Evolutionary conservation across 92 coral and sea anemone genomes (phyloP).

Genomic region (Umimayanthus chanpuru): DNA sequence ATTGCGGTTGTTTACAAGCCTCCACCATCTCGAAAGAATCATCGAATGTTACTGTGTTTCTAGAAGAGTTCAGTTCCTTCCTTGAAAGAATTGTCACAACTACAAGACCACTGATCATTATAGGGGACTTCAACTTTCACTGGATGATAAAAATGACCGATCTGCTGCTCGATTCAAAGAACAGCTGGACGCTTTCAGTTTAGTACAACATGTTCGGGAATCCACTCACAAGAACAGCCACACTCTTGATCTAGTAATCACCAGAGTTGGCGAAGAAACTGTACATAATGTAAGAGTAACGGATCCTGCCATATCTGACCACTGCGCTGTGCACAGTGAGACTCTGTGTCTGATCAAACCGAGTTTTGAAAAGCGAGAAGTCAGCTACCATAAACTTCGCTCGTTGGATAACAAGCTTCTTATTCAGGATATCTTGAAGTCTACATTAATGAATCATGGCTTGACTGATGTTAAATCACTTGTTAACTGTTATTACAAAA

Average conservation of each 20-base stretch:
- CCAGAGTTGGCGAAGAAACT: slow-evolving; percentile 46
- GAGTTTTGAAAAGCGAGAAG: slow-evolving; percentile 44
- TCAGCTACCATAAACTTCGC: slow-evolving; percentile 49
- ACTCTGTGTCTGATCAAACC: slow-evolving; percentile 48
- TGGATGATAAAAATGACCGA: slow-evolving; percentile 37
- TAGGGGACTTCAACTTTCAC: slow-evolving; percentile 43
- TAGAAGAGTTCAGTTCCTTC: slow-evolving; percentile 28
- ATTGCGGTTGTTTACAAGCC: slow-evolving; percentile 51
- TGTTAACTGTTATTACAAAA: slow-evolving; percentile 42
- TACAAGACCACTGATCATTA: slow-evolving; percentile 37
- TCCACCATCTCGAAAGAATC: too few species aligned
- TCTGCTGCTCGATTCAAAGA: slow-evolving; percentile 50
- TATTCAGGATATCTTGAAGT: slow-evolving; percentile 44
- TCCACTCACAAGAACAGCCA: slow-evolving; percentile 50
- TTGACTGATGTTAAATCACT: slow-evolving; percentile 45
- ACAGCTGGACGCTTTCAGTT: slow-evolving; percentile 41
- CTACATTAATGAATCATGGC: slow-evolving; percentile 27
- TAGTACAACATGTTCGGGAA: slow-evolving; percentile 44
- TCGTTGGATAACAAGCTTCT: slow-evolving; percentile 37
- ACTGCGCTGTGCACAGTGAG: slow-evolving; percentile 45
- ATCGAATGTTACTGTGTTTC: too few species aligned
- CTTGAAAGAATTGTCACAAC: slow-evolving; percentile 53
- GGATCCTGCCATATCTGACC: slow-evolving; percentile 57
- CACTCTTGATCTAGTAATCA: slow-evolving; percentile 48
- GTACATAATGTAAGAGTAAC: slow-evolving; percentile 53